A percentile compares a stretch with the other conserved stretches of the same genome.
phyloP scores from a whole-genome alignment of 30 jellyfish, hydroid and myxozoan genomes.

The Sanderia malayensis region DNA sequence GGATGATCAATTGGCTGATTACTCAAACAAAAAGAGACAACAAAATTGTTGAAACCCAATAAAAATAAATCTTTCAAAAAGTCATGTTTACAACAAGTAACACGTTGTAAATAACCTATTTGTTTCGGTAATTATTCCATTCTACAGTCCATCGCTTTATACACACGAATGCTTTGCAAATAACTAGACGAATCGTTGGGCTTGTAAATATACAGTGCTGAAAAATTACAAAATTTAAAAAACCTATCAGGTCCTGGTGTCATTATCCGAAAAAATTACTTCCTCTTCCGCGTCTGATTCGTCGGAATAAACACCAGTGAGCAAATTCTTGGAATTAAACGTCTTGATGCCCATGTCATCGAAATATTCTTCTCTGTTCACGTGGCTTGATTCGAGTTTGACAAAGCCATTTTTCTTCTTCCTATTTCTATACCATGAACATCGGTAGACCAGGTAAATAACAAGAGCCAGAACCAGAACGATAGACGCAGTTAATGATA shows the following conservation, averaged over 20 bases:
- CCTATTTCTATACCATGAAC: constrained; percentile 52
- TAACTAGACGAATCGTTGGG: too few species aligned
- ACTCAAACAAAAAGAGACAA: too few species aligned
- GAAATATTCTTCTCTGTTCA: constrained; percentile 63
- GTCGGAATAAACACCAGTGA: constrained; percentile 66
- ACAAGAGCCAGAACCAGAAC: constrained; percentile 54
- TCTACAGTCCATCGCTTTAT: too few species aligned
- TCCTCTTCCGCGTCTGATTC: constrained; percentile 92
- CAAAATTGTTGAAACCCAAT: too few species aligned
- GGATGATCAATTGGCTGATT: too few species aligned
- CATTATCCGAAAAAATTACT: constrained; percentile 70
- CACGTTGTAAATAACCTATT: too few species aligned
- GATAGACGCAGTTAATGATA: constrained; percentile 71
- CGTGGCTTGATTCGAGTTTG: constrained; percentile 22
- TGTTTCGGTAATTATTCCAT: too few species aligned
- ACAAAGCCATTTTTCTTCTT: constrained; percentile 52
- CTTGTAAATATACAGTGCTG: neutral
- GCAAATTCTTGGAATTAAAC: constrained; percentile 59
- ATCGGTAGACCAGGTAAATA: constrained; percentile 38
- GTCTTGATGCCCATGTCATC: constrained; percentile 64
- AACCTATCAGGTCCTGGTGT: constrained; percentile 30
- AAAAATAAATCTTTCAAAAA: too few species aligned
- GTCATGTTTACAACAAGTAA: too few species aligned
- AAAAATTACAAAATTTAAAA: constrained; percentile 3
- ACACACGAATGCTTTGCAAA: too few species aligned